These are phyloP conservation scores for Speoplatyrhinus poulsoni DNA, from an alignment of 2,113 vertebrate species.

Conservation along the genomic window DNA sequence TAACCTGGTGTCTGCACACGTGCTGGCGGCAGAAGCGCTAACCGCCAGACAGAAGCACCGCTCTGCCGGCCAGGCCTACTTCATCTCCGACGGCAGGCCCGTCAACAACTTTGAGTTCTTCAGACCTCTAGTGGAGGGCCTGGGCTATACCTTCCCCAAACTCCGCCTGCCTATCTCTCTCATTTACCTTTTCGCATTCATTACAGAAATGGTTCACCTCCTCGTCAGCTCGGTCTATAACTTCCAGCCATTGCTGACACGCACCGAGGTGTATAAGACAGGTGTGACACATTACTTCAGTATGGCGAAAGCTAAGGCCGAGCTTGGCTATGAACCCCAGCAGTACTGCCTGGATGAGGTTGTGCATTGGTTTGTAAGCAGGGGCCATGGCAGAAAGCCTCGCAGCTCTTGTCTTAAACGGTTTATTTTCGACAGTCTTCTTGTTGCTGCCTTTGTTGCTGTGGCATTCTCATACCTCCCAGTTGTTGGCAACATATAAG, in stretches of 20 bases:
- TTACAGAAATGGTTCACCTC: conserved; percentile 84
- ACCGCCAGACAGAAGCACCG: conserved; percentile 67
- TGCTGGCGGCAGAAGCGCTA: conserved; percentile 83
- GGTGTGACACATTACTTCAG: conserved; percentile 93
- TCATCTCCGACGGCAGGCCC: conserved; percentile 89
- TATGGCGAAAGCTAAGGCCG: conserved; percentile 83
- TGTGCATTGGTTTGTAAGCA: conserved; percentile 85
- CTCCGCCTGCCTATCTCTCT: conserved; percentile 82
- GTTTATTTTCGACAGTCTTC: conserved; percentile 62
- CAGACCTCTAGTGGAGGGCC: conserved; percentile 87
- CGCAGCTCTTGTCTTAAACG: conserved; percentile 9
- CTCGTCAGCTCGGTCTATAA: conserved; percentile 82
- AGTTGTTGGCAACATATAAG: conserved; percentile 41
- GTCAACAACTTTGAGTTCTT: conserved; percentile 97
- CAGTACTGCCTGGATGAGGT: conserved; percentile 82
- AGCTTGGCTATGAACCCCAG: conserved; percentile 84
- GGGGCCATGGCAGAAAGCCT: conserved; percentile 76
- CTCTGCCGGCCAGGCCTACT: conserved; percentile 91
- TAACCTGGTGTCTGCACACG: conserved; percentile 87
- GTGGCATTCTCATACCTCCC: conserved; percentile 77
- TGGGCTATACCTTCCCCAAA: conserved; percentile 88
- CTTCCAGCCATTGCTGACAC: conserved; percentile 93
- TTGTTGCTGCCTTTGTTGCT: conserved; percentile 69
- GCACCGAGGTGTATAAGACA: conserved; percentile 93
- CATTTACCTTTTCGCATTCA: conserved; percentile 86